phyloP scores from a whole-genome alignment of 2,113 vertebrate species.

The Burhinus bistriatus region DNA sequence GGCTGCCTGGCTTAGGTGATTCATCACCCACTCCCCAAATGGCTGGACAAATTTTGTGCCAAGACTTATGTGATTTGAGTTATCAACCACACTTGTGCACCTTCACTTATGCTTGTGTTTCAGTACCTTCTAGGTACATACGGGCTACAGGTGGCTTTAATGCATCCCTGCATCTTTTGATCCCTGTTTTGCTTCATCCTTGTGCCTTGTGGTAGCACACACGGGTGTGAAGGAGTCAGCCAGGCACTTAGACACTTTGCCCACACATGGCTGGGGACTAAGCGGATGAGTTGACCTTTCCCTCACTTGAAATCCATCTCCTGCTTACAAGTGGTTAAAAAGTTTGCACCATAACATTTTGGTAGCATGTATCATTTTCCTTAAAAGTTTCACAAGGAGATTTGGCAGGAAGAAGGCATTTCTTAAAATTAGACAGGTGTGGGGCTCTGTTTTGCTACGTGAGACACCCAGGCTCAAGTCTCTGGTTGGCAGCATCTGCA shows the following conservation, averaged over 20 bases:
- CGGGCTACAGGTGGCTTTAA: neutral
- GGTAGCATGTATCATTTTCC: neutral
- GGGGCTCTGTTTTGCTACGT: neutral
- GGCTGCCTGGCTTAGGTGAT: neutral
- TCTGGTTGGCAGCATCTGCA: neutral
- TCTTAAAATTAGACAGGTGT: neutral
- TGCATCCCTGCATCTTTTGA: neutral
- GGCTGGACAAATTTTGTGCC: neutral
- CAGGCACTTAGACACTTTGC: neutral
- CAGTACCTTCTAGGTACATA: neutral
- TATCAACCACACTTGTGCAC: neutral
- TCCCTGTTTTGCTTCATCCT: neutral
- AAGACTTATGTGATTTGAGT: accelerated
- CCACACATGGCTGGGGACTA: neutral
- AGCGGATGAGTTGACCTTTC: neutral
- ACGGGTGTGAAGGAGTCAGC: neutral
- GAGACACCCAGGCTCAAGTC: neutral
- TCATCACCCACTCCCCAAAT: neutral
- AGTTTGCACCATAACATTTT: neutral
- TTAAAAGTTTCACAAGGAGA: neutral
- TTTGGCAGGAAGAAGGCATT: neutral
- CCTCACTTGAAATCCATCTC: neutral
- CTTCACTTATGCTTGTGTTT: neutral
- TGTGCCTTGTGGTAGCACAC: neutral
- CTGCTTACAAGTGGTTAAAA: neutral